These are phyloP conservation scores for Anoplolepis gracilipes DNA, from an alignment of 1,140 invertebrate genomes.

Conservation along the genomic window DNA sequence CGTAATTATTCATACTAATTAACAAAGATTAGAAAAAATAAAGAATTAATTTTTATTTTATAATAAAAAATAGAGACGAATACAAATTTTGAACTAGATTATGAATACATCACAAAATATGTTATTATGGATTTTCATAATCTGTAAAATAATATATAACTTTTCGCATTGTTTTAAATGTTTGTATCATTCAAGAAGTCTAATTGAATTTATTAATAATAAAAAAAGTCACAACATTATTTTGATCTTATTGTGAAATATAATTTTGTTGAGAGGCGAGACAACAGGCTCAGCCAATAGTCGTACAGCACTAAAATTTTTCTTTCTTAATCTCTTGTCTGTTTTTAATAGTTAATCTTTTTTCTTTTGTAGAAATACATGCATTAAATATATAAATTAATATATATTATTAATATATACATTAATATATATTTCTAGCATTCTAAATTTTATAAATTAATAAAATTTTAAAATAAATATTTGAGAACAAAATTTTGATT, in stretches of 20 bases:
- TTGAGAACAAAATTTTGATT: background rate
- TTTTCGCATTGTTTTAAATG: slow-evolving; percentile 2
- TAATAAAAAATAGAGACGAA: background rate
- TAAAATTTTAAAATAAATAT: background rate
- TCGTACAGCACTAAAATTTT: background rate
- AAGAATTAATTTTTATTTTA: background rate
- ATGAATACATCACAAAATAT: background rate
- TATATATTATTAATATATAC: background rate
- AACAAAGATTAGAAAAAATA: slow-evolving; percentile 13
- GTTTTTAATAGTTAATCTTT: background rate
- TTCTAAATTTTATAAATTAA: background rate
- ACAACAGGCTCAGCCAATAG: slow-evolving; percentile 33
- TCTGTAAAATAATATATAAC: background rate
- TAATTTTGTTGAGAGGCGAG: background rate
- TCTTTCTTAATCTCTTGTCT: background rate
- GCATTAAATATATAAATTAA: slow-evolving; percentile 6
- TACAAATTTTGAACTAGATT: background rate
- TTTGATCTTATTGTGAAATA: background rate
- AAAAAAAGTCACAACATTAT: slow-evolving; percentile 5
- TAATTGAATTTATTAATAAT: background rate
- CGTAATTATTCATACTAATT: slow-evolving; percentile 14
- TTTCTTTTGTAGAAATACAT: background rate
- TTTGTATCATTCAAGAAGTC: background rate
- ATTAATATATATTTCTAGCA: background rate
- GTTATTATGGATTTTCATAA: slow-evolving; percentile 1